Evolutionary conservation across 2,888 invertebrate genomes (phyloP).

Genomic region (Mesorhabditis sp.): DNA sequence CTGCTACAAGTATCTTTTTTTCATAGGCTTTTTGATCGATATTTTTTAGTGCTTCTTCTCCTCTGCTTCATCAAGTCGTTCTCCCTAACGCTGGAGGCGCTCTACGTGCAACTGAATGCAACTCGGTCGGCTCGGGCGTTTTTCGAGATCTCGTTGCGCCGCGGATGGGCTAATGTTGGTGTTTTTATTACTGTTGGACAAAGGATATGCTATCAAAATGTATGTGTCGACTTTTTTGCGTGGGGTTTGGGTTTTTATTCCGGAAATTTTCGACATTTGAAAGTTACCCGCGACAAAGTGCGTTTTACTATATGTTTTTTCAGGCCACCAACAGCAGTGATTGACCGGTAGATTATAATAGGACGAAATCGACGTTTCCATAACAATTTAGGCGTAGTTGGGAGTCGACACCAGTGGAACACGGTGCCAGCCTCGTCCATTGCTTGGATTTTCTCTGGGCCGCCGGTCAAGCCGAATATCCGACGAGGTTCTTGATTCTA

Average conservation of each 20-base stretch:
- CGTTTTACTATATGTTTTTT: too few species aligned
- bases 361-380: too few species aligned
- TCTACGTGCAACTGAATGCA: conserved; percentile 76
- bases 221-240: too few species aligned
- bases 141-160: conserved; percentile 25
- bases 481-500: background rate
- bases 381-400: too few species aligned
- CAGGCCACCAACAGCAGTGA: too few species aligned
- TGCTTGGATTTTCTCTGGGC: conserved; percentile 5
- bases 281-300: too few species aligned
- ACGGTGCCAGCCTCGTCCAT: background rate
- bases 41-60: conserved; percentile 60
- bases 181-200: too few species aligned
- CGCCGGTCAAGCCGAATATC: background rate
- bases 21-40: too few species aligned
- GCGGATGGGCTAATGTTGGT: background rate
- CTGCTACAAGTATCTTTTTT: conserved; percentile 69
- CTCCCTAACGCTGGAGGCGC: conserved; percentile 81
- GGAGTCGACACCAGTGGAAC: background rate
- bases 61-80: conserved; percentile 76
- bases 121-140: conserved; percentile 35
- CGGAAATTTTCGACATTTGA: too few species aligned
- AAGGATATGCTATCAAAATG: too few species aligned
- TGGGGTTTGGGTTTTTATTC: too few species aligned
- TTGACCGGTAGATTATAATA: too few species aligned